Conservation (phyloP, 2,113 vertebrate genomes). For the Porphyrio hochstetteri region DNA sequence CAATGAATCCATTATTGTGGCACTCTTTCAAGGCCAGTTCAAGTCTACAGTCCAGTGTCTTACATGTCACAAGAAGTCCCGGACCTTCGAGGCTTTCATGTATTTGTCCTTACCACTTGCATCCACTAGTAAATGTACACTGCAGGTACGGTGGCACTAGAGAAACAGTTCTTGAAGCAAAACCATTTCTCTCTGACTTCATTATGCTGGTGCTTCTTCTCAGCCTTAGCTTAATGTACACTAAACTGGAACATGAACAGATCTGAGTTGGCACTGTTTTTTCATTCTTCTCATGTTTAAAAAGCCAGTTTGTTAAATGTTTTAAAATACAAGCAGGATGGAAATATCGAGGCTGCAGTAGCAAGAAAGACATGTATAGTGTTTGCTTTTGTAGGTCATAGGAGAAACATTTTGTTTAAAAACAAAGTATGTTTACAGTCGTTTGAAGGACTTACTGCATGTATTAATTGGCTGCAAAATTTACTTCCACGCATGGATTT, state of each 20-base stretch:
- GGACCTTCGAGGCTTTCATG: constrained; percentile 98
- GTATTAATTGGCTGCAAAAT: background rate
- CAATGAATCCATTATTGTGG: constrained; percentile 95
- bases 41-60: constrained; percentile 97
- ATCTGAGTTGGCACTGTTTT: background rate
- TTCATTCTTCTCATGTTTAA: background rate
- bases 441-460: background rate
- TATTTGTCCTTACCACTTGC: constrained; percentile 92
- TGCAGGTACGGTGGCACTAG: constrained; percentile 81
- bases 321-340: background rate
- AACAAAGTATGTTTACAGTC: background rate
- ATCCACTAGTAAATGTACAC: constrained; percentile 91
- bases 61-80: constrained; percentile 91
- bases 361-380: background rate
- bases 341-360: background rate
- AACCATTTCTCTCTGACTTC: background rate
- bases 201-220: background rate
- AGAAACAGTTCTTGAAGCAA: background rate
- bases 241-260: background rate
- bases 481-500: background rate
- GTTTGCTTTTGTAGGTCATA: background rate
- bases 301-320: background rate
- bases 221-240: background rate
- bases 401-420: background rate
- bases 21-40: constrained; percentile 97